phyloP scores from a whole-genome alignment of 2,797 vertebrate species.

The Lindbergichthys nudifrons region DNA sequence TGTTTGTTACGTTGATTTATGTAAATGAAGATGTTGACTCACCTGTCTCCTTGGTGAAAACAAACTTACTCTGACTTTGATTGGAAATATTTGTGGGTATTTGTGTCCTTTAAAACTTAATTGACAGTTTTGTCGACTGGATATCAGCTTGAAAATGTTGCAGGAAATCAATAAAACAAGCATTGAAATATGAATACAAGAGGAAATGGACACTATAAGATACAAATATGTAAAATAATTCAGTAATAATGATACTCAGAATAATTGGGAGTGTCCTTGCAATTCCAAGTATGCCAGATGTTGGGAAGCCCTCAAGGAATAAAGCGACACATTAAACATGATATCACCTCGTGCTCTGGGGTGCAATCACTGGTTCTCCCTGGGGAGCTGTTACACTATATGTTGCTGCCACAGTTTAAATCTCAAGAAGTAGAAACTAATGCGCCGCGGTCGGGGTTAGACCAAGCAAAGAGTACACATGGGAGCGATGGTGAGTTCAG shows the following conservation, averaged over 20 bases:
- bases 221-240: constrained; percentile 3
- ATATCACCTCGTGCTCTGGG: constrained; percentile 79
- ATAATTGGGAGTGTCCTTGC: constrained; percentile 53
- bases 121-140: no score
- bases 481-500: constrained; percentile 50
- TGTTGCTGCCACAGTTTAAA: constrained; percentile 78
- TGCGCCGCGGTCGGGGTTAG: constrained; percentile 54
- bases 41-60: no score
- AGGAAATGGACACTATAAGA: constrained; percentile 1
- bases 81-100: no score
- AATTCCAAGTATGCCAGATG: constrained; percentile 76
- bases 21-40: no score
- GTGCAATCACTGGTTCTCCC: constrained; percentile 77
- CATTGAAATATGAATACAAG: no score
- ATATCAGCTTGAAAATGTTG: no score
- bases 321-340: constrained; percentile 82
- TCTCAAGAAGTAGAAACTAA: constrained; percentile 76
- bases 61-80: no score
- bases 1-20: no score
- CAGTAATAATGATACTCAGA: constrained; percentile 25
- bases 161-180: no score
- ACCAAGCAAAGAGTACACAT: constrained; percentile 64
- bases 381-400: constrained; percentile 77
- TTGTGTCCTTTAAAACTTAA: no score
- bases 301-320: constrained; percentile 77